Conservation (phyloP, 1,140 invertebrate genomes). For the Ceratosolen fusciceps region DNA sequence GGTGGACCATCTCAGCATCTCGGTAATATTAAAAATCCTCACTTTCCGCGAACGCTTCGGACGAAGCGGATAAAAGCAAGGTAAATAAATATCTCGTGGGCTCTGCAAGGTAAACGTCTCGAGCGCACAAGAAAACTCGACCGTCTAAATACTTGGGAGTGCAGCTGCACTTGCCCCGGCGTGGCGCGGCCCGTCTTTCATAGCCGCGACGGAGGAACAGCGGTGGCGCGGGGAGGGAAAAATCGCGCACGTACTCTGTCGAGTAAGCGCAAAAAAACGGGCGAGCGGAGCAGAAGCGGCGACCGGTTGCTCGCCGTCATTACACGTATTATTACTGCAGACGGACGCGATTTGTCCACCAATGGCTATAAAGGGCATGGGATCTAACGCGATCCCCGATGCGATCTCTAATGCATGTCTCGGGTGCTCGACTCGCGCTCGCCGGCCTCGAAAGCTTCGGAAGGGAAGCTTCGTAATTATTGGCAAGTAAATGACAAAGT, state of each 20-base stretch:
- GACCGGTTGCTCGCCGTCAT: neutral
- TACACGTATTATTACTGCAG: neutral
- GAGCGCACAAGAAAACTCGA: neutral
- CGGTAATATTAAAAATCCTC: too few species aligned
- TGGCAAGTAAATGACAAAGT: too few species aligned
- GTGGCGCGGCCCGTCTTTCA: neutral
- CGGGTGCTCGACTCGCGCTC: too few species aligned
- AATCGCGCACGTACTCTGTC: neutral
- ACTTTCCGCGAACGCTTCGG: neutral
- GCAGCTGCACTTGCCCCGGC: conserved; percentile 1
- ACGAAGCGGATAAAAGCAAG: neutral
- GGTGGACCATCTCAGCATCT: too few species aligned
- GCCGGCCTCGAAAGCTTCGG: too few species aligned
- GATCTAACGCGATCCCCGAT: too few species aligned
- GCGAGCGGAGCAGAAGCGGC: neutral
- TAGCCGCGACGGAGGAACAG: too few species aligned
- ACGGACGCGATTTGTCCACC: neutral
- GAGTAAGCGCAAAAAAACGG: conserved; percentile 4
- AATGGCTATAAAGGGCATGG: too few species aligned
- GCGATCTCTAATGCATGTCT: too few species aligned
- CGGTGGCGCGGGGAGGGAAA: neutral
- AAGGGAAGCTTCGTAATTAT: too few species aligned
- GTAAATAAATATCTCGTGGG: too few species aligned
- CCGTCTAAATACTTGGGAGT: conserved; percentile 8
- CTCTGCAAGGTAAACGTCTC: neutral